A percentile compares a stretch with the other conserved stretches of the same genome.
Evolutionary conservation across 1,140 invertebrate species (phyloP).

Genomic region (Diuraphis noxia): DNA sequence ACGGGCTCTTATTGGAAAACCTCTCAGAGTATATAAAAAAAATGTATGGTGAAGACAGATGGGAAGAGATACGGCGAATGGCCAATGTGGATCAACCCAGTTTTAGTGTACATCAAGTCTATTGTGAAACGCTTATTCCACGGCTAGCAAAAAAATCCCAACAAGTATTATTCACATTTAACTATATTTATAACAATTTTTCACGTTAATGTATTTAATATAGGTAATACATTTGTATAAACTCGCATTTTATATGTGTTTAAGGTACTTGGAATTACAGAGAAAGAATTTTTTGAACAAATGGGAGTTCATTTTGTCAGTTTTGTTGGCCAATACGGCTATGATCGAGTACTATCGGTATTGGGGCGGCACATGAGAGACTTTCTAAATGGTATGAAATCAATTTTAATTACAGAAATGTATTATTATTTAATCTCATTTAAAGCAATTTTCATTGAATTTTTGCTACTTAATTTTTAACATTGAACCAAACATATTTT

Average conservation of each 20-base stretch:
- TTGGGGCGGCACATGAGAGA: conserved; percentile 90
- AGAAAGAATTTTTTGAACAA: conserved; percentile 84
- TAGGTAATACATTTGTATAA: background rate
- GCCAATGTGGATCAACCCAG: conserved; percentile 82
- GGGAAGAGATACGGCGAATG: conserved; percentile 81
- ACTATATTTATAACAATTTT: background rate
- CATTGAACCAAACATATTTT: background rate
- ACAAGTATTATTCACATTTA: conserved; percentile 65
- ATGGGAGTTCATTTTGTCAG: conserved; percentile 89
- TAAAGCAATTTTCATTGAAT: background rate
- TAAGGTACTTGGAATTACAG: conserved; percentile 80
- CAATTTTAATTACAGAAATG: background rate
- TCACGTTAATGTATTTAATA: background rate
- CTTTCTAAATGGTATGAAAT: conserved; percentile 82
- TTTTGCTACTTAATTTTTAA: background rate
- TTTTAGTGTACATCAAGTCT: conserved; percentile 91
- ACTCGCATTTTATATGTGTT: conserved; percentile 21
- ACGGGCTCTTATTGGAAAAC: conserved; percentile 91
- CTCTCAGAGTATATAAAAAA: conserved; percentile 86
- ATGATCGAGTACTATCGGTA: conserved; percentile 86
- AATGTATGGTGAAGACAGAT: conserved; percentile 88
- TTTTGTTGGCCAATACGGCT: conserved; percentile 92
- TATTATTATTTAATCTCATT: background rate
- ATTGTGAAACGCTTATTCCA: conserved; percentile 85
- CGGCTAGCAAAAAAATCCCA: conserved; percentile 81